phyloP scores from a whole-genome alignment of 2,797 vertebrate species.

The Pseudochaenichthys georgianus region DNA sequence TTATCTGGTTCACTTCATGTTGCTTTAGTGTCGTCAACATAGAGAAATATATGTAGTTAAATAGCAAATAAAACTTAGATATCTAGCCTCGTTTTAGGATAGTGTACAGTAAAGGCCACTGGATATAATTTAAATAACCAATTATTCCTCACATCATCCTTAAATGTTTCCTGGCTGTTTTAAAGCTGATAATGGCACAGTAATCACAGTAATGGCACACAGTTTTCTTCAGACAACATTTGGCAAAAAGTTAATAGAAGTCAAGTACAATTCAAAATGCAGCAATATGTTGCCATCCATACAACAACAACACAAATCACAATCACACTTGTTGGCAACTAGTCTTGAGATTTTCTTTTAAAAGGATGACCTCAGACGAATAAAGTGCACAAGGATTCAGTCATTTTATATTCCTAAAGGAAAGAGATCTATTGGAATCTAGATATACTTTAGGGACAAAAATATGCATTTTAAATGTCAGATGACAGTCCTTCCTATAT shows the following conservation, averaged over 20 bases:
- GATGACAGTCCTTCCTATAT: background rate
- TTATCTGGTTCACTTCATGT: constrained; percentile 40
- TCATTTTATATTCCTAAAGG: constrained; percentile 8
- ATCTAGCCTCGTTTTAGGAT: constrained; percentile 38
- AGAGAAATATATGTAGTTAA: constrained; percentile 44
- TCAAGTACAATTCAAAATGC: constrained; percentile 60
- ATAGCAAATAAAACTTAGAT: constrained; percentile 44
- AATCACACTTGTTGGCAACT: constrained; percentile 41
- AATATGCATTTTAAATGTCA: constrained; percentile 1
- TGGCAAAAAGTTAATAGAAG: constrained; percentile 66
- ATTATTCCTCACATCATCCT: constrained; percentile 36
- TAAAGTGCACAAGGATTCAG: constrained; percentile 69
- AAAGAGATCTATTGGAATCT: constrained; percentile 22
- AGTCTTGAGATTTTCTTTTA: constrained; percentile 11
- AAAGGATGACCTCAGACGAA: constrained; percentile 34
- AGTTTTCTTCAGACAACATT: constrained; percentile 62
- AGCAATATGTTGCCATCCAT: constrained; percentile 35
- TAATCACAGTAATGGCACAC: constrained; percentile 63
- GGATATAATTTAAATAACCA: constrained; percentile 57
- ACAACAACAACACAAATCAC: constrained; percentile 17
- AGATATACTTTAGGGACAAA: constrained; percentile 11
- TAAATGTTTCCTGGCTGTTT: constrained; percentile 44
- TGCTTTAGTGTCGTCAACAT: constrained; percentile 33
- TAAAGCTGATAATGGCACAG: constrained; percentile 73
- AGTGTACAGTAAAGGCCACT: constrained; percentile 73